phyloP scores from a whole-genome alignment of 2,113 vertebrate species.

The Oriolus oriolus region DNA sequence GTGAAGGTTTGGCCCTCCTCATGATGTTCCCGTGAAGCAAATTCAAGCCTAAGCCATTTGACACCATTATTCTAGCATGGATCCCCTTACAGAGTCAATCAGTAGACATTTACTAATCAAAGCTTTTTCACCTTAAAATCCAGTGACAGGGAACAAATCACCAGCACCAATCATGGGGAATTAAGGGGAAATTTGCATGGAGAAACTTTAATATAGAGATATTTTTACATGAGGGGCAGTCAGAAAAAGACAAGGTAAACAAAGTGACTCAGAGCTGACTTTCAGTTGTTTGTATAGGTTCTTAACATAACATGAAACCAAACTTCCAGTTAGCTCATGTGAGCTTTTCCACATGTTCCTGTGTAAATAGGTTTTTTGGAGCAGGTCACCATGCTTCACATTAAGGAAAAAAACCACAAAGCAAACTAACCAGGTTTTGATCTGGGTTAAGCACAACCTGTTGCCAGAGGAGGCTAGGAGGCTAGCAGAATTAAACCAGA shows the following conservation, averaged over 20 bases:
- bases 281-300: not conserved
- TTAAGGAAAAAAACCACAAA: not conserved
- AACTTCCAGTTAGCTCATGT: not conserved
- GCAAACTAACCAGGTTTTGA: not conserved
- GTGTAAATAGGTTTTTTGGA: not conserved
- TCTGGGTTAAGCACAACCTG: not conserved
- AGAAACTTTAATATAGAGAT: not conserved
- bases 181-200: not conserved
- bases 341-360: not conserved
- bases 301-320: not conserved
- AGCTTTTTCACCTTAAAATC: not conserved
- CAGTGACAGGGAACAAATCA: not conserved
- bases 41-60: not conserved
- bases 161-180: not conserved
- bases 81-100: not conserved
- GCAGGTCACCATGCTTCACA: accelerated
- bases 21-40: not conserved
- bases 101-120: not conserved
- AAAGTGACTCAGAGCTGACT: not conserved
- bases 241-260: not conserved
- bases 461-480: not conserved
- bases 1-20: not conserved
- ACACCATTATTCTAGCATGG: not conserved
- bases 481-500: not conserved
- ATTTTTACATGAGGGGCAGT: not conserved